Percentiles rank a stretch among this genome's conserved stretches.
Evolutionary conservation across 2,888 invertebrate genomes (phyloP).

Genomic region (Aromia moschata): DNA sequence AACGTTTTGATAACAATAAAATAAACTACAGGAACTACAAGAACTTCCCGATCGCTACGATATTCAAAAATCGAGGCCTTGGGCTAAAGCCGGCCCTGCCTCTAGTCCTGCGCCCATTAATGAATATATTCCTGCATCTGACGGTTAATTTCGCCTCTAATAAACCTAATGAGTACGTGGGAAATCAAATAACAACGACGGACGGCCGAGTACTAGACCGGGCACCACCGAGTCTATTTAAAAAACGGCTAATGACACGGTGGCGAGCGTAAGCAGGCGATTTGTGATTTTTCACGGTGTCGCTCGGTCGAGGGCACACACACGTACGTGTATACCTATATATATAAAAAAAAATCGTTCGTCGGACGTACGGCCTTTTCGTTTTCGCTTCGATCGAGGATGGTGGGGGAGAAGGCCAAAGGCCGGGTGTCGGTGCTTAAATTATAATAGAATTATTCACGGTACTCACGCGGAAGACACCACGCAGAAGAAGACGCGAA

Average conservation of each 20-base stretch:
- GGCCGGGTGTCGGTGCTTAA: background rate
- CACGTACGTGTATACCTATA: too few species aligned
- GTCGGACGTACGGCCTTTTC: background rate
- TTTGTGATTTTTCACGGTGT: slow-evolving; percentile 22
- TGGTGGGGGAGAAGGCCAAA: background rate
- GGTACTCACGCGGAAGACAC: background rate
- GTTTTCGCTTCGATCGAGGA: background rate
- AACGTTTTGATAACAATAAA: too few species aligned
- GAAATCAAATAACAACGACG: background rate
- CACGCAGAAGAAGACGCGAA: background rate
- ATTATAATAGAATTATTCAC: background rate
- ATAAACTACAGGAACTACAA: too few species aligned
- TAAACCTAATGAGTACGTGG: slow-evolving; percentile 5
- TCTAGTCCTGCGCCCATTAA: background rate
- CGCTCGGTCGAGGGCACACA: background rate
- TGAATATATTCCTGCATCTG: background rate
- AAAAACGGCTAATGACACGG: slow-evolving; percentile 6
- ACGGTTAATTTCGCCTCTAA: slow-evolving; percentile 2
- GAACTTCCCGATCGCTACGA: too few species aligned
- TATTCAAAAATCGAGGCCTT: too few species aligned
- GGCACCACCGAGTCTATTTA: background rate
- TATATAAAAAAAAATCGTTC: background rate
- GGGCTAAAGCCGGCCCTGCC: background rate
- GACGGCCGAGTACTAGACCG: background rate
- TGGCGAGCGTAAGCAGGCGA: slow-evolving; percentile 12